Conservation (phyloP, 2,113 vertebrate genomes). For the Boulengeromyrus knoepffleri region DNA sequence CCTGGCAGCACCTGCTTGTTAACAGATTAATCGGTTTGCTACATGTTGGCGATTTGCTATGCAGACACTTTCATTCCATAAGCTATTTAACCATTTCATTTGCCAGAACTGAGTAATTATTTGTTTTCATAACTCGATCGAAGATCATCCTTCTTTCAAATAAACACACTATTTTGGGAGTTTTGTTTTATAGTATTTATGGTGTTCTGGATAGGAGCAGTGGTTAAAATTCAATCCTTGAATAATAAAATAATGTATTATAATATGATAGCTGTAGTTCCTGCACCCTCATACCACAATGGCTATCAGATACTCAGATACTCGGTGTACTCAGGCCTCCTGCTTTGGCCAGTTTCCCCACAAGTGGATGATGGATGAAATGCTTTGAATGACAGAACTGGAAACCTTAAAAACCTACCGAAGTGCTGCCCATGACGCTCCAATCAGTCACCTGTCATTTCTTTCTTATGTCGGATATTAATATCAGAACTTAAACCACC, state of each 20-base stretch:
- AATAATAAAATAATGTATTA: background rate
- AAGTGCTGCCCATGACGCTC: background rate
- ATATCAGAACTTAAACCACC: background rate
- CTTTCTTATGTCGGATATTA: background rate
- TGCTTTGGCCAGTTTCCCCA: background rate
- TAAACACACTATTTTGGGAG: background rate
- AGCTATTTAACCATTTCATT: background rate
- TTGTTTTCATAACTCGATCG: background rate
- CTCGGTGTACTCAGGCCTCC: background rate
- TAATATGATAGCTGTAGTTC: background rate
- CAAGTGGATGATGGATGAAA: background rate
- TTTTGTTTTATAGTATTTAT: background rate
- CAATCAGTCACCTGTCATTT: background rate
- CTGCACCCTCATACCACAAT: background rate
- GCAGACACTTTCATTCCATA: background rate
- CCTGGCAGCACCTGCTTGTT: background rate
- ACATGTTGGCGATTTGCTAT: background rate
- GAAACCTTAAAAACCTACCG: background rate
- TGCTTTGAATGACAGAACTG: background rate
- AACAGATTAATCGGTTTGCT: background rate
- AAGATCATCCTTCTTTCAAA: background rate
- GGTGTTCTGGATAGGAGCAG: background rate
- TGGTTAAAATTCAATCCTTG: background rate
- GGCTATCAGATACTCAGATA: background rate
- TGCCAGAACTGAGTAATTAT: background rate